Evolutionary conservation across 2,888 invertebrate species (phyloP).

Genomic region (Nebria brevicollis): DNA sequence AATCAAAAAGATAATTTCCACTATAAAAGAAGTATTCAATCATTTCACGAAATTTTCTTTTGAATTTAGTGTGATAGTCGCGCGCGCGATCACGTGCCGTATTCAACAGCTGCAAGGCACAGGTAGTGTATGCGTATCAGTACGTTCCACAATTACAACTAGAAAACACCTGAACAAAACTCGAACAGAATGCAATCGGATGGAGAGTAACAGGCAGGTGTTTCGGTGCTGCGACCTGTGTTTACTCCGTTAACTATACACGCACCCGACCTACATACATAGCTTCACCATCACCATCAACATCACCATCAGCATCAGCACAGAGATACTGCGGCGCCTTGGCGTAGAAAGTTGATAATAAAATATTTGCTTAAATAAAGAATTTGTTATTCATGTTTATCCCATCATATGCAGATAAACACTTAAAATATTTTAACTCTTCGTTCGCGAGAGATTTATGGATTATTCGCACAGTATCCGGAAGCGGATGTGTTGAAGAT

Average conservation of each 20-base stretch:
- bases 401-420: constrained; percentile 19
- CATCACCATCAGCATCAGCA: too few relatives aligned
- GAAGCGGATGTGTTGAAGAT: neutral
- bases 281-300: neutral
- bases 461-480: neutral
- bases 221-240: constrained; percentile 21
- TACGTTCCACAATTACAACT: constrained; percentile 5
- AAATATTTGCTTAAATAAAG: constrained; percentile 31
- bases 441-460: neutral
- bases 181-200: constrained; percentile 12
- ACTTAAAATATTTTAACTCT: neutral
- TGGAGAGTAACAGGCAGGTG: constrained; percentile 20
- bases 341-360: constrained; percentile 38
- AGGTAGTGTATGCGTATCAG: neutral
- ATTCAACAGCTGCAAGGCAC: constrained; percentile 4
- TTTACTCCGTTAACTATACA: constrained; percentile 12
- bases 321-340: constrained; percentile 25
- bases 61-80: neutral
- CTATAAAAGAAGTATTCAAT: neutral
- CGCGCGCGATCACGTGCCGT: constrained; percentile 10
- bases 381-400: constrained; percentile 20
- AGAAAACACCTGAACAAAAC: constrained; percentile 30
- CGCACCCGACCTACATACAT: constrained; percentile 30
- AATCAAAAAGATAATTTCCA: neutral
- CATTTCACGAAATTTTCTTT: neutral